A percentile compares a stretch with the other conserved stretches of the same genome.
phyloP scores from a whole-genome alignment of 2,113 vertebrate species.

The Paramisgurnus dabryanus region DNA sequence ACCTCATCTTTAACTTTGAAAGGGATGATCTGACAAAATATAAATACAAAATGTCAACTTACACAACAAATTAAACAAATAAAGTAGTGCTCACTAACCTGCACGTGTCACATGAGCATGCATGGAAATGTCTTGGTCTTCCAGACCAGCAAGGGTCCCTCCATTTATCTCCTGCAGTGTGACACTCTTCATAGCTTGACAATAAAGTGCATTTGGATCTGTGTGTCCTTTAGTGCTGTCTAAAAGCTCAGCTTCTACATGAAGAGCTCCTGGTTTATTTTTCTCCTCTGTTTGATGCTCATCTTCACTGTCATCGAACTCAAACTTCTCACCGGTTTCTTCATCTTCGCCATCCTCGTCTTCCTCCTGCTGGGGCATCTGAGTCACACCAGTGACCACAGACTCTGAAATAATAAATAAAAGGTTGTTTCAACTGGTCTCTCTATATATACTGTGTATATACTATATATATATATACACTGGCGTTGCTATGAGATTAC shows the following conservation, averaged over 20 bases:
- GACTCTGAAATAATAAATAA: conserved; percentile 42
- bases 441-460: not conserved
- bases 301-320: conserved; percentile 59
- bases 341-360: conserved; percentile 56
- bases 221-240: conserved; percentile 1
- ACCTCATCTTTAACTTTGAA: no score
- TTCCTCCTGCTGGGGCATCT: conserved; percentile 48
- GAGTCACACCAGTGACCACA: conserved; percentile 40
- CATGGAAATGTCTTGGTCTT: conserved; percentile 32
- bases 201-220: conserved; percentile 51
- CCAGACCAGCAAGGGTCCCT: conserved; percentile 43
- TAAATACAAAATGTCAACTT: not conserved
- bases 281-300: conserved; percentile 23
- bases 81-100: conserved; percentile 27
- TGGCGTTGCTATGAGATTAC: no score
- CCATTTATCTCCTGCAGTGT: conserved; percentile 13
- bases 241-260: conserved; percentile 17
- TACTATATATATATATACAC: no score
- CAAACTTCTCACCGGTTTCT: conserved; percentile 56
- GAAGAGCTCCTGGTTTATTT: not conserved
- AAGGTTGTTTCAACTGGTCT: not conserved
- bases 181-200: conserved; percentile 38
- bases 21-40: not conserved
- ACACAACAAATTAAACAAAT: not conserved
- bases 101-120: not conserved